phyloP scores from a whole-genome alignment of 2,888 invertebrate species.

The Diaphora mendica region DNA sequence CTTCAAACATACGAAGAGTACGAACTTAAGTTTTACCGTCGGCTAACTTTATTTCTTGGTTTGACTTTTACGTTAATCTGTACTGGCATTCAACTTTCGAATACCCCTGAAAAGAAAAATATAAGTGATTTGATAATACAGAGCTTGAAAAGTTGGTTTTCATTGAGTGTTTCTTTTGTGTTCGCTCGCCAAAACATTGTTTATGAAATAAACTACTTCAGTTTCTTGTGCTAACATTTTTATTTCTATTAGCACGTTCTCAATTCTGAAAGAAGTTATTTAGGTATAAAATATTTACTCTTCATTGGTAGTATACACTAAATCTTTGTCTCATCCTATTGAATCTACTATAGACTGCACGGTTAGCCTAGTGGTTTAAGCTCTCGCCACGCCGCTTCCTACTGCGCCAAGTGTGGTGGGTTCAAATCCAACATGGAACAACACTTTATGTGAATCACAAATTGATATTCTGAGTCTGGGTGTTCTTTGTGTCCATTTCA shows the following conservation, averaged over 20 bases:
- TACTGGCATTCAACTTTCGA: not conserved
- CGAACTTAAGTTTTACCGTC: not conserved
- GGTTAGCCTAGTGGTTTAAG: no score
- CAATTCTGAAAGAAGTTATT: not conserved
- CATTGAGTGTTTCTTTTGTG: not conserved
- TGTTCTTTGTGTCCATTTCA: no score
- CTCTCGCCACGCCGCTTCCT: no score
- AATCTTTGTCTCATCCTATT: not conserved
- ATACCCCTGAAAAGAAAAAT: not conserved
- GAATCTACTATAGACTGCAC: no score
- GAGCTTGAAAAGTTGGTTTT: not conserved
- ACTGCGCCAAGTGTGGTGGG: no score
- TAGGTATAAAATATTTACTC: not conserved
- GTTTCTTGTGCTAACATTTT: not conserved
- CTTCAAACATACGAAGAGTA: not conserved
- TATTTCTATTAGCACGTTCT: not conserved
- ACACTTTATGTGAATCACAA: no score
- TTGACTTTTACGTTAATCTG: slow-evolving; percentile 2
- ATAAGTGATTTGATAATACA: not conserved
- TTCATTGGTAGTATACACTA: not conserved
- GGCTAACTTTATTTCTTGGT: not conserved
- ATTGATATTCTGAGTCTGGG: no score
- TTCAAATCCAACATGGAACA: no score
- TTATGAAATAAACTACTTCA: not conserved
- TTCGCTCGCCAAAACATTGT: not conserved